A percentile compares a stretch with the other conserved stretches of the same genome.
phyloP scores from a whole-genome alignment of 2,888 invertebrate genomes.

The Cephus pygmeus region DNA sequence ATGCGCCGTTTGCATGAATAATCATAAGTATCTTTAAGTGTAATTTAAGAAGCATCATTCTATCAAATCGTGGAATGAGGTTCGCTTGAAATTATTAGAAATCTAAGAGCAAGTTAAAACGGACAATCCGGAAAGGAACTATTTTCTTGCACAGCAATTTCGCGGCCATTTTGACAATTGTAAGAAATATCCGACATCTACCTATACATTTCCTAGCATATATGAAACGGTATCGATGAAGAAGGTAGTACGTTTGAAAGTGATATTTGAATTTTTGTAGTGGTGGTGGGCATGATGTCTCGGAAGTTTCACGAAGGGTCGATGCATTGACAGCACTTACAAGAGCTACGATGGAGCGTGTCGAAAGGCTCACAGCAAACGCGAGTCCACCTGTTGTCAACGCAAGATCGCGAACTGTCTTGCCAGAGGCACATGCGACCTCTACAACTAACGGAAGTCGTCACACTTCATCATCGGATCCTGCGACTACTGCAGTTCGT shows the following conservation, averaged over 20 bases:
- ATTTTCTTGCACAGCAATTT: background rate
- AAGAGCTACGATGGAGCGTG: conserved; percentile 75
- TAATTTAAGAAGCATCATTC: background rate
- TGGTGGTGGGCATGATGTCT: conserved; percentile 40
- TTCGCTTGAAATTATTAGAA: background rate
- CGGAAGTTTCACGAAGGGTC: conserved; percentile 70
- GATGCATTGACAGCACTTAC: conserved; percentile 75
- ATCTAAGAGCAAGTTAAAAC: background rate
- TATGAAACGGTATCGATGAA: background rate
- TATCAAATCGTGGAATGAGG: background rate
- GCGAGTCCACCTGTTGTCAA: conserved; percentile 22
- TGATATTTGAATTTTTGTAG: conserved; percentile 27
- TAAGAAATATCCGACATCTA: background rate
- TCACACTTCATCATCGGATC: background rate
- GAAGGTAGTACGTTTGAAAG: conserved; percentile 6
- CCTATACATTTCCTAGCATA: background rate
- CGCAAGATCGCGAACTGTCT: conserved; percentile 26
- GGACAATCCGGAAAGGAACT: background rate
- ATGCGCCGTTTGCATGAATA: background rate
- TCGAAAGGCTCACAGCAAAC: conserved; percentile 70
- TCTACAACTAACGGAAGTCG: background rate
- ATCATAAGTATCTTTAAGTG: background rate
- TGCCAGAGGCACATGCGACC: conserved; percentile 13
- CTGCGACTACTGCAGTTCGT: conserved; percentile 8
- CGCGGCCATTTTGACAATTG: background rate